Conservation (phyloP, 1,140 invertebrate genomes). For the Adelges cooleyi region DNA sequence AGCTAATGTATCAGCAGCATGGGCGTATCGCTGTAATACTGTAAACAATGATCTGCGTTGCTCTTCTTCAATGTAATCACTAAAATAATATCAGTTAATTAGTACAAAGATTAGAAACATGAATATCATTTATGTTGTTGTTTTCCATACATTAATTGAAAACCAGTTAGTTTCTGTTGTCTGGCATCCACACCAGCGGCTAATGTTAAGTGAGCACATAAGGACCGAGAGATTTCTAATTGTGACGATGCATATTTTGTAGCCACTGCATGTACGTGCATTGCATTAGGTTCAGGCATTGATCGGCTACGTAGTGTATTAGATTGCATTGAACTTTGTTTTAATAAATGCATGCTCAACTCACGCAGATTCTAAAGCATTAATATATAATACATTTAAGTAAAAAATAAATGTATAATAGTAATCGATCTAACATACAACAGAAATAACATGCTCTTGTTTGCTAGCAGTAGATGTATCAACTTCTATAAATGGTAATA, state of each 20-base stretch:
- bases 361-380: conserved; percentile 57
- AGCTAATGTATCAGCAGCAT: conserved; percentile 62
- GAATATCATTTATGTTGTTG: neutral
- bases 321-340: conserved; percentile 37
- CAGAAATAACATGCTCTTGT: conserved; percentile 73
- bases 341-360: conserved; percentile 66
- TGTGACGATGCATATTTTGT: conserved; percentile 67
- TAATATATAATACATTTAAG: neutral
- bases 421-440: conserved; percentile 40
- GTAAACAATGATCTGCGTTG: conserved; percentile 30
- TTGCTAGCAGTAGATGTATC: conserved; percentile 75
- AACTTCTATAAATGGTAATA: conserved; percentile 64
- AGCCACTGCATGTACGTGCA: conserved; percentile 67
- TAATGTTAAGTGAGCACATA: conserved; percentile 61
- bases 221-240: conserved; percentile 58
- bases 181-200: conserved; percentile 52
- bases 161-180: conserved; percentile 55
- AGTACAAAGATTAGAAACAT: neutral
- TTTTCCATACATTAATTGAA: conserved; percentile 55
- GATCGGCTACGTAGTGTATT: conserved; percentile 37
- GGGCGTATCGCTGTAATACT: conserved; percentile 47
- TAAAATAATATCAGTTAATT: conserved; percentile 26
- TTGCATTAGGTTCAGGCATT: conserved; percentile 44
- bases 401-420: neutral
- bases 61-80: conserved; percentile 30